Percentiles rank a stretch among this genome's conserved stretches.
These are phyloP conservation scores for Notarius lentiginosus DNA, from an alignment of 2,113 vertebrate species.

Conservation along the genomic window DNA sequence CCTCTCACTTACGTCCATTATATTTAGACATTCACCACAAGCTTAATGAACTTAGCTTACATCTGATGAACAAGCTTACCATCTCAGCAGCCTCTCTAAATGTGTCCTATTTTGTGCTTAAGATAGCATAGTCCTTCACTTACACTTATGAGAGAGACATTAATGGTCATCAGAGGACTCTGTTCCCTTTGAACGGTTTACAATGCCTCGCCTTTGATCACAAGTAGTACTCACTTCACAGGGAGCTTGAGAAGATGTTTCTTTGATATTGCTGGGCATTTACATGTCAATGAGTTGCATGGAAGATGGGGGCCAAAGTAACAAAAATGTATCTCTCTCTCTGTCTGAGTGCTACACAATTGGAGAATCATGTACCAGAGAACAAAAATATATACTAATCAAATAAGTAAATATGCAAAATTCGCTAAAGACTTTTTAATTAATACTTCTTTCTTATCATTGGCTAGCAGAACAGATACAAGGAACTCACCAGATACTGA, in stretches of 20 bases:
- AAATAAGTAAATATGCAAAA: background rate
- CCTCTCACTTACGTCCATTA: conserved; percentile 37
- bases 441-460: background rate
- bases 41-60: conserved; percentile 33
- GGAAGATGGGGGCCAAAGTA: conserved; percentile 40
- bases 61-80: conserved; percentile 28
- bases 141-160: conserved; percentile 54
- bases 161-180: conserved; percentile 55
- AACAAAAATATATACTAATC: background rate
- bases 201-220: conserved; percentile 56
- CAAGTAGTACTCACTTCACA: conserved; percentile 54
- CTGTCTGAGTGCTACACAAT: conserved; percentile 15
- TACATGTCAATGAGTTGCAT: conserved; percentile 59
- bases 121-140: conserved; percentile 54
- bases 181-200: conserved; percentile 57
- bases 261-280: conserved; percentile 57
- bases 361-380: conserved; percentile 6
- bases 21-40: conserved; percentile 47
- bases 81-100: conserved; percentile 47
- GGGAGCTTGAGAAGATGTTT: conserved; percentile 51
- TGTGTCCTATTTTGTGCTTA: conserved; percentile 48
- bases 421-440: background rate
- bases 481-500: conserved; percentile 19
- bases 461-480: background rate
- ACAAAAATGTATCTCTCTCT: conserved; percentile 11